A percentile compares a stretch with the other conserved stretches of the same genome.
Evolutionary conservation across 2,888 invertebrate genomes (phyloP).

Genomic region (Pyrrhia umbra): DNA sequence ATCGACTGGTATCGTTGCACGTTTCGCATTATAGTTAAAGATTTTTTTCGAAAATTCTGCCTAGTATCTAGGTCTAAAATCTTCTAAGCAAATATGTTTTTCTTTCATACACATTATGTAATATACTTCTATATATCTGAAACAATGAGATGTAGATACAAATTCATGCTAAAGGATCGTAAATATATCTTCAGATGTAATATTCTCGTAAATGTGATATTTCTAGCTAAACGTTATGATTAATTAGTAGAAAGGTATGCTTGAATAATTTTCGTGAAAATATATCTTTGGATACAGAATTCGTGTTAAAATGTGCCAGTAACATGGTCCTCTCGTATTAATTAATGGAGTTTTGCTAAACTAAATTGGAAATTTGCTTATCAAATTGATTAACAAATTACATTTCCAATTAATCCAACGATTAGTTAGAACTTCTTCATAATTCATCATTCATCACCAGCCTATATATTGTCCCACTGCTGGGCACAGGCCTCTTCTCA

Average conservation of each 20-base stretch:
- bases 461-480: too few species aligned
- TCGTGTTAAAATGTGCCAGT: conserved; percentile 33
- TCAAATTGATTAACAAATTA: too few species aligned
- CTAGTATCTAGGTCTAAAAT: neutral
- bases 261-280: conserved; percentile 41
- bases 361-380: conserved; percentile 51
- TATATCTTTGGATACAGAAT: conserved; percentile 52
- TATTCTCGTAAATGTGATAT: conserved; percentile 25
- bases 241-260: conserved; percentile 45
- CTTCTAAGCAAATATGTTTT: neutral
- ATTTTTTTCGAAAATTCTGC: neutral
- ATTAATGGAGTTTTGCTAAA: conserved; percentile 36
- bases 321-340: conserved; percentile 32
- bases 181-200: conserved; percentile 19
- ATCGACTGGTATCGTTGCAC: neutral
- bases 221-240: conserved; percentile 33
- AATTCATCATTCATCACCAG: too few species aligned
- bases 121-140: too few species aligned
- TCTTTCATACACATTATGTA: neutral
- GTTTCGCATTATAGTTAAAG: neutral
- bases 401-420: conserved; percentile 34
- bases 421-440: conserved; percentile 29
- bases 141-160: neutral
- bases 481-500: too few species aligned
- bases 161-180: neutral